A percentile compares a stretch with the other conserved stretches of the same genome.
Evolutionary conservation across 2,888 invertebrate genomes (phyloP).

Genomic region (Thelaira solivaga): DNA sequence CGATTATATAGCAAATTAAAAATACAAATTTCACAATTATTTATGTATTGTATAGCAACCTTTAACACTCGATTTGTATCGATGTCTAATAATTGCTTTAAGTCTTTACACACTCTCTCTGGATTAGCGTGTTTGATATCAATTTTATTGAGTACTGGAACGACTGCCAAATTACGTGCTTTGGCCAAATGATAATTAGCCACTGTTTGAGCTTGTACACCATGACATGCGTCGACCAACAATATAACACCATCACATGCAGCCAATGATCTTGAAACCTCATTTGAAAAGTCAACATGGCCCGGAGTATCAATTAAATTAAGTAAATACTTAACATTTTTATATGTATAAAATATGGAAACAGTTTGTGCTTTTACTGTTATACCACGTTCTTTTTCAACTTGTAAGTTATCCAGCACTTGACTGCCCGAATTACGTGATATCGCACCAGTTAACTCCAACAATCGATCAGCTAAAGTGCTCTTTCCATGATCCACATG

Average conservation of each 20-base stretch:
- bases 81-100: conserved; percentile 89
- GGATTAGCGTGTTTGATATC: conserved; percentile 95
- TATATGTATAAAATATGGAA: conserved; percentile 87
- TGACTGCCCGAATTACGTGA: conserved; percentile 83
- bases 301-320: conserved; percentile 99
- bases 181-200: conserved; percentile 96
- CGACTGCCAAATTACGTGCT: conserved; percentile 86
- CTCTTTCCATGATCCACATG: conserved; percentile 99
- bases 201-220: conserved; percentile 97
- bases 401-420: conserved; percentile 86
- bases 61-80: conserved; percentile 84
- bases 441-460: conserved; percentile 93
- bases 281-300: conserved; percentile 98
- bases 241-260: conserved; percentile 97
- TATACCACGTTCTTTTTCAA: conserved; percentile 97
- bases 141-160: conserved; percentile 97
- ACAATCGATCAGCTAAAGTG: conserved; percentile 95
- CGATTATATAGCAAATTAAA: neutral
- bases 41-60: conserved; percentile 76
- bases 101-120: conserved; percentile 86
- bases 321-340: conserved; percentile 85
- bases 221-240: conserved; percentile 97
- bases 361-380: conserved; percentile 99
- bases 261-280: conserved; percentile 91
- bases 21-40: neutral